These are phyloP conservation scores for Delia radicum DNA, from an alignment of 1,140 invertebrate genomes.

Conservation along the genomic window DNA sequence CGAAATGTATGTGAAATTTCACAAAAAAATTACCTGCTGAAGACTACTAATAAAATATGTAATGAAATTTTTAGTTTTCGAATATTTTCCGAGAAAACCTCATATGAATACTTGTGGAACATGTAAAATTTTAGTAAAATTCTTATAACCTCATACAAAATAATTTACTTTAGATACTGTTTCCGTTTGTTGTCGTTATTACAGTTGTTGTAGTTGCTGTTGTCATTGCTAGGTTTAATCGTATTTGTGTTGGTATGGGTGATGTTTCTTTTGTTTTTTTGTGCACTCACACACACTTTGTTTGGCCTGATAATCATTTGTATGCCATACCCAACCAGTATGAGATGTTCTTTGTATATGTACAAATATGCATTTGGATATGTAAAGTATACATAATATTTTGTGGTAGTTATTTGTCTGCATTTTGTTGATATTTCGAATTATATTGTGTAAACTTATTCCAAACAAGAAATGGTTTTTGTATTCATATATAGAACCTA, in stretches of 20 bases:
- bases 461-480: constrained; percentile 37
- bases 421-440: constrained; percentile 51
- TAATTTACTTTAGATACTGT: neutral
- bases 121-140: too few relatives aligned
- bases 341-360: too few relatives aligned
- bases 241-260: neutral
- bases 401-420: constrained; percentile 35
- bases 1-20: too few relatives aligned
- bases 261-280: neutral
- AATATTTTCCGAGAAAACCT: too few relatives aligned
- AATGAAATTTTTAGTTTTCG: too few relatives aligned
- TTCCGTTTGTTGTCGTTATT: neutral
- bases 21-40: too few relatives aligned
- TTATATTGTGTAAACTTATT: constrained; percentile 53
- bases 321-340: too few relatives aligned
- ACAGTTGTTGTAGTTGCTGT: neutral
- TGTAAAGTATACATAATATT: neutral
- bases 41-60: too few relatives aligned
- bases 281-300: neutral
- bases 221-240: neutral
- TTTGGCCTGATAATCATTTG: too few relatives aligned
- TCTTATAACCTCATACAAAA: too few relatives aligned
- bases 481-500: too few relatives aligned
- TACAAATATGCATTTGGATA: neutral
- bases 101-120: too few relatives aligned